phyloP scores from a whole-genome alignment of 2,888 invertebrate species.

The Boloria selene region DNA sequence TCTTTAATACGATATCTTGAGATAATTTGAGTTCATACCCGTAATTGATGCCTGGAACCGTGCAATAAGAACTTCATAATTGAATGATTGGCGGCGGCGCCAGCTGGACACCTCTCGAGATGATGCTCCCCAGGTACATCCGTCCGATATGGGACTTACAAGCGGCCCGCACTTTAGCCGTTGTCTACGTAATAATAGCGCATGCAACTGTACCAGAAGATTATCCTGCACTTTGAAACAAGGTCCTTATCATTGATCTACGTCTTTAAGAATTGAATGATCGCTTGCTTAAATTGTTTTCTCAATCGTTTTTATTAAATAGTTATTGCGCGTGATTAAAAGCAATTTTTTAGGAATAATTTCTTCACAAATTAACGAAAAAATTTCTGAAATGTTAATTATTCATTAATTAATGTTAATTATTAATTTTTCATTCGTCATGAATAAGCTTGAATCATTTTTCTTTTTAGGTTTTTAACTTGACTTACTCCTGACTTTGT shows the following conservation, averaged over 20 bases:
- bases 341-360: too few species aligned
- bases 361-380: too few species aligned
- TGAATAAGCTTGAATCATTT: too few species aligned
- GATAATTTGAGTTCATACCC: constrained; percentile 52
- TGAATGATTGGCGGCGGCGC: constrained; percentile 75
- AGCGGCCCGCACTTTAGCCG: constrained; percentile 55
- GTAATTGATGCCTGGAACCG: constrained; percentile 57
- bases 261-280: neutral
- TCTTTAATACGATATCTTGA: constrained; percentile 26
- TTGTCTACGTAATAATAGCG: constrained; percentile 36
- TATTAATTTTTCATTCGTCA: too few species aligned
- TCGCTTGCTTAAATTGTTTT: too few species aligned
- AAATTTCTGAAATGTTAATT: too few species aligned
- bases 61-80: constrained; percentile 58
- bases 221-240: constrained; percentile 22
- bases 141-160: constrained; percentile 46
- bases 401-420: too few species aligned
- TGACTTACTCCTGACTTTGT: too few species aligned
- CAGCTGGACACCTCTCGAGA: constrained; percentile 67
- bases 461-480: too few species aligned
- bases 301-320: too few species aligned
- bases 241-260: constrained; percentile 9
- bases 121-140: constrained; percentile 67
- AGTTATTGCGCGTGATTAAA: too few species aligned
- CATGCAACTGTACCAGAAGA: constrained; percentile 24